phyloP scores from a whole-genome alignment of 2,113 vertebrate species.

The Leptodactylus fuscus region DNA sequence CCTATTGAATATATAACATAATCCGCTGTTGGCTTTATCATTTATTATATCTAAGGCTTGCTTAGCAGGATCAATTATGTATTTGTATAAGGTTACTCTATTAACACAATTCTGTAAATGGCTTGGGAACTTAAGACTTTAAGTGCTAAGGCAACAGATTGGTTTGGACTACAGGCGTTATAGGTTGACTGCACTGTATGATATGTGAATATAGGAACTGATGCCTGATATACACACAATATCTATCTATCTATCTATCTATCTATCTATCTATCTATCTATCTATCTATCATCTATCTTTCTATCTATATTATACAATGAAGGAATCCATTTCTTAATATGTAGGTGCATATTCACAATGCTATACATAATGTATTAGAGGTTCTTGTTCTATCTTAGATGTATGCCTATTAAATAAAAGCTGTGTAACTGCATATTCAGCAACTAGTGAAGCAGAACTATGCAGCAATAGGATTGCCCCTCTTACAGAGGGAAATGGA shows the following conservation, averaged over 20 bases:
- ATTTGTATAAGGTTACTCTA: constrained; percentile 46
- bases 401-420: constrained; percentile 27
- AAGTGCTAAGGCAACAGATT: constrained; percentile 39
- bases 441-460: constrained; percentile 52
- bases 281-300: background rate
- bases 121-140: constrained; percentile 47
- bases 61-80: constrained; percentile 32
- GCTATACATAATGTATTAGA: constrained; percentile 23
- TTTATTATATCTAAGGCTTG: constrained; percentile 25
- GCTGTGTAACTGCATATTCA: constrained; percentile 41
- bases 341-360: background rate
- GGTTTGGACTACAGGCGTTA: background rate
- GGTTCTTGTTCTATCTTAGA: background rate
- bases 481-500: constrained; percentile 55
- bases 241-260: background rate
- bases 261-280: background rate
- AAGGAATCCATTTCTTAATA: background rate
- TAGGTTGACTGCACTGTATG: background rate
- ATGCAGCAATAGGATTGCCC: constrained; percentile 54
- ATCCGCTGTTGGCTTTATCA: constrained; percentile 27
- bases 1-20: constrained; percentile 33
- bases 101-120: constrained; percentile 48
- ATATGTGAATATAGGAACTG: background rate
- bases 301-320: no score
- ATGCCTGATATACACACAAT: background rate